These are phyloP conservation scores for Acleris cristana DNA, from an alignment of 2,888 invertebrate species.

Conservation along the genomic window DNA sequence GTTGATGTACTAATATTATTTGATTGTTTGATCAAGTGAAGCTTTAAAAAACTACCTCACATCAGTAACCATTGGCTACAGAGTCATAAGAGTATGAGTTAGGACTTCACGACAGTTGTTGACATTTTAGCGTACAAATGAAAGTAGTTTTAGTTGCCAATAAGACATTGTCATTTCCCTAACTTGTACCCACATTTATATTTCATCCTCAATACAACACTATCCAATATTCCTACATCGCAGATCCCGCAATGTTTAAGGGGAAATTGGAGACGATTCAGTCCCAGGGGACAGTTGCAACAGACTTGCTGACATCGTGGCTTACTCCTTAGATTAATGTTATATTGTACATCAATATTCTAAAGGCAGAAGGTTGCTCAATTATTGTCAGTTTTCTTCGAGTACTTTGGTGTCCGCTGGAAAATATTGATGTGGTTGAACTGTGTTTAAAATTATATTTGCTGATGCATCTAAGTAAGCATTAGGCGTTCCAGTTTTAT, in stretches of 20 bases:
- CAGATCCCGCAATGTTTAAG: conserved; percentile 47
- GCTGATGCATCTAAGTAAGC: too few species aligned
- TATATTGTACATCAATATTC: conserved; percentile 28
- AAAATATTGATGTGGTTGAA: too few species aligned
- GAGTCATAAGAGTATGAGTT: too few species aligned
- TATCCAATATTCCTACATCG: conserved; percentile 42
- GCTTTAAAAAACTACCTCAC: too few species aligned
- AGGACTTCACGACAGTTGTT: too few species aligned
- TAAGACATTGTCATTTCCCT: neutral
- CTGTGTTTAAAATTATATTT: too few species aligned
- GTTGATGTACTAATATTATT: too few species aligned
- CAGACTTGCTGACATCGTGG: conserved; percentile 37
- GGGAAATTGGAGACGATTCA: conserved; percentile 57
- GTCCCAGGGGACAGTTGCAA: conserved; percentile 23
- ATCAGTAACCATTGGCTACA: too few species aligned
- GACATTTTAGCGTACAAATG: too few species aligned
- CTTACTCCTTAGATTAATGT: conserved; percentile 37
- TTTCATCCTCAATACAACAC: conserved; percentile 1
- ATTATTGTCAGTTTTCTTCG: neutral
- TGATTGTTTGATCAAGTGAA: too few species aligned
- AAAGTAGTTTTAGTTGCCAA: too few species aligned
- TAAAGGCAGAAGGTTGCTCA: neutral
- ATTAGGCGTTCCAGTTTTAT: too few species aligned
- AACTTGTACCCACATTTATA: neutral
- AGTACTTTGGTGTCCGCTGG: neutral